phyloP scores from a whole-genome alignment of 2,113 vertebrate genomes.

The Cairina moschata region DNA sequence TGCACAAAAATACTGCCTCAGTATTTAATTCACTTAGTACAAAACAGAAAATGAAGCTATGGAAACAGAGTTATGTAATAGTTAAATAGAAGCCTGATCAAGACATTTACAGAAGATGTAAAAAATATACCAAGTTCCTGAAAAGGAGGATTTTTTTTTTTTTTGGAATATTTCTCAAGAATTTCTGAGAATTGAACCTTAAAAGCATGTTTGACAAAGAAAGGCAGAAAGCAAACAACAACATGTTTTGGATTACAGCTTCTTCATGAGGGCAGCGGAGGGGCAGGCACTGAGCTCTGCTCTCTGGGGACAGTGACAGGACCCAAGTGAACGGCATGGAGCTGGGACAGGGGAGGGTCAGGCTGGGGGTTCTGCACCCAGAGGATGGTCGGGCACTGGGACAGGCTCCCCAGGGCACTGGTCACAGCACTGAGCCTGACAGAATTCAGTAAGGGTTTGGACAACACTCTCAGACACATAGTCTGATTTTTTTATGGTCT shows the following conservation, averaged over 20 bases:
- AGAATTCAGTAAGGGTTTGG: too few species aligned
- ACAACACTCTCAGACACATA: too few species aligned
- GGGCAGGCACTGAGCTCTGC: too few species aligned
- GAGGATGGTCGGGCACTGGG: too few species aligned
- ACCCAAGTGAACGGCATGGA: too few species aligned
- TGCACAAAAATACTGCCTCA: neutral
- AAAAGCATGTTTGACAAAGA: neutral
- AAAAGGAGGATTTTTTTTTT: neutral
- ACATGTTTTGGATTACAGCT: neutral
- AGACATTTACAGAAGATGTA: neutral
- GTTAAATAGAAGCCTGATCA: neutral
- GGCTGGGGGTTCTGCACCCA: too few species aligned
- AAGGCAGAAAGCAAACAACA: neutral
- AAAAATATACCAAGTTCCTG: neutral
- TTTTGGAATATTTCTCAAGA: neutral
- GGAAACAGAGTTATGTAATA: neutral
- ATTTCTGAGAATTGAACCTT: neutral
- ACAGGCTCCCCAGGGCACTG: too few species aligned
- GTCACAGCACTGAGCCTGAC: too few species aligned
- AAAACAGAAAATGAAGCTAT: neutral
- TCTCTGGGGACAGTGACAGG: too few species aligned
- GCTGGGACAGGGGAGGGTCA: too few species aligned
- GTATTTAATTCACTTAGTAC: neutral
- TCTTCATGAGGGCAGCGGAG: too few species aligned
- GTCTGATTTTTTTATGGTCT: too few species aligned